Evolutionary conservation across 2,113 vertebrate species (phyloP).

Genomic region (Oryzias celebensis): DNA sequence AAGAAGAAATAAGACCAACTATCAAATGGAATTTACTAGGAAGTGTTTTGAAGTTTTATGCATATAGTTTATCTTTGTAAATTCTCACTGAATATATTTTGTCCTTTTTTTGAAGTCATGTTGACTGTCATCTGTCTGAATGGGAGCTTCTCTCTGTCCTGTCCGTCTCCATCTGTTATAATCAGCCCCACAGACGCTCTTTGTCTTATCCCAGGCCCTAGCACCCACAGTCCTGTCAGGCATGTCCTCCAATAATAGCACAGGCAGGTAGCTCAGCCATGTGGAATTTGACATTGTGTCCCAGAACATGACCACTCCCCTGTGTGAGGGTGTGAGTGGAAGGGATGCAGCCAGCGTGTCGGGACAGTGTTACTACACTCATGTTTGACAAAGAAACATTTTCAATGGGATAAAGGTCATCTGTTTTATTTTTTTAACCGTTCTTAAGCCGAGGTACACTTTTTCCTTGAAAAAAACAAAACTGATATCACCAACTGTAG

Average conservation of each 20-base stretch:
- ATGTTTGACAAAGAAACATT: constrained; percentile 32
- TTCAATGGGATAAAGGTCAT: background rate
- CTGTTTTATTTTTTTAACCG: background rate
- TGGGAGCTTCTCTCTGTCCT: constrained; percentile 8
- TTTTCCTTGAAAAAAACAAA: too few relatives aligned
- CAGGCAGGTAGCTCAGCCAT: constrained; percentile 70
- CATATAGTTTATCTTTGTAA: too few relatives aligned
- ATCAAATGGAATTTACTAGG: too few relatives aligned
- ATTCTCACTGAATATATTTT: background rate
- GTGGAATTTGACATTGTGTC: constrained; percentile 76
- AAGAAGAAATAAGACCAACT: too few relatives aligned
- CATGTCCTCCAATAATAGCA: constrained; percentile 63
- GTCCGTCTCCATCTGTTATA: constrained; percentile 52
- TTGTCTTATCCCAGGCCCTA: constrained; percentile 17
- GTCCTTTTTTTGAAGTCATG: background rate
- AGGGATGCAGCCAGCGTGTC: constrained; percentile 40
- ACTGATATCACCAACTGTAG: too few relatives aligned
- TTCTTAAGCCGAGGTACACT: background rate
- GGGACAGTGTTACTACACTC: background rate
- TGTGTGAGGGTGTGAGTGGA: constrained; percentile 57
- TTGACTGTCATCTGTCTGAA: constrained; percentile 3
- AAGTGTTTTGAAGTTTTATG: too few relatives aligned
- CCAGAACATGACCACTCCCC: constrained; percentile 41
- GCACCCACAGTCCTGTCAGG: constrained; percentile 40
- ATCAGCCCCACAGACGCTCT: constrained; percentile 51